Base-by-base conservation (phyloP, 2,888 invertebrate genomes). In the Oligia fasciuncula region DNA sequence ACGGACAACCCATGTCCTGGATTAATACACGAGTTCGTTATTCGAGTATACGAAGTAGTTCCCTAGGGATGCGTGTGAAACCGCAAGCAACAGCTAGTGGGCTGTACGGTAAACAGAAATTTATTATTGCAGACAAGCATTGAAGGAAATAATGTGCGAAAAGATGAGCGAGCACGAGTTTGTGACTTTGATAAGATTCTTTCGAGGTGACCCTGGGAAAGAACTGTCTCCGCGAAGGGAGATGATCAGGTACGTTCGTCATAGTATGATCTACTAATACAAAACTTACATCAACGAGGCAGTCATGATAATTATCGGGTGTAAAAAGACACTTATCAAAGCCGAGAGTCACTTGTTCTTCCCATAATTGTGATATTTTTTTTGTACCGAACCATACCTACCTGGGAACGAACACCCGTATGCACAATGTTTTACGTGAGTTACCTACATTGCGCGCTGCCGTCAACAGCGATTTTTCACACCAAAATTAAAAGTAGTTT, bases 101-200 rank as follows among this genome's bases (percentile, higher is more conserved):
- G 49, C 6, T 73, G 3, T 4, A 51, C 19, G 14, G 29, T 80
- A 46, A 79, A 43, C 43, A 35, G 0, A 17, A 17, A 23, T 57
- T 9, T 19, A n/a, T 76, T 62, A 65, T 95, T 94, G 35, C 90
- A 98, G 98, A 88, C 97, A 97, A 90, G 98, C 98, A 5, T 90
- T 98, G 66, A 97, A 97, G 88, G 97, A 97, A 87, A 96, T 98
- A 73, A 97, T 98, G 95, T 97, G 97, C 19, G 97, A 97, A 51
- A 96, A 97, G 86, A 98, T 98, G 93, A 98, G 97, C 0, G 98
- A 98, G 90, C 98, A 99, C 84, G 98, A 99, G 94, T 98, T 98
- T 92, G 96, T 98, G 6, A 98, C 98, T 0, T 94, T 98, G 17
- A 97, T 98, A 23, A 97, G 99, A 85, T 97, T 97, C 86, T 98